Evolutionary conservation across 1,140 invertebrate genomes (phyloP).

Genomic region (Drosophila bocki): DNA sequence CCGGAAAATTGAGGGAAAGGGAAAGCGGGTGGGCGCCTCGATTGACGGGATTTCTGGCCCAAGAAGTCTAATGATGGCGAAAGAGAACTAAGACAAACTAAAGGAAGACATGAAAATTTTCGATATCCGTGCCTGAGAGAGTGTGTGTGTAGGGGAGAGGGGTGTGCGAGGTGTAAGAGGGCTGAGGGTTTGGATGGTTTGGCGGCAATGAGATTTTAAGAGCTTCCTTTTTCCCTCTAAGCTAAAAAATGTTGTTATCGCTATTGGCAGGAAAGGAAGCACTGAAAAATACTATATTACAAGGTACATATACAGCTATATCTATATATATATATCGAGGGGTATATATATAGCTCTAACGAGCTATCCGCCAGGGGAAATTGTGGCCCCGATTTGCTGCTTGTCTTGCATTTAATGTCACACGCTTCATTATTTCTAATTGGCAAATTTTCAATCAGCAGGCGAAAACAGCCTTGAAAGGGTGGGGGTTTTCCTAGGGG

Average conservation of each 20-base stretch:
- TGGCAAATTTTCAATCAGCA: constrained; percentile 83
- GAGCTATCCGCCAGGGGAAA: constrained; percentile 15
- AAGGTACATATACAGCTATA: constrained; percentile 23
- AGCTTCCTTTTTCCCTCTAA: constrained; percentile 78
- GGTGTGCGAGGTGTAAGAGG: background rate
- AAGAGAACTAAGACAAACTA: constrained; percentile 75
- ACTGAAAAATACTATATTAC: constrained; percentile 51
- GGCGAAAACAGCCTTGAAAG: constrained; percentile 39
- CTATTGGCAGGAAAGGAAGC: constrained; percentile 47
- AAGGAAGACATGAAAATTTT: constrained; percentile 84
- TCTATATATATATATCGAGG: constrained; percentile 15
- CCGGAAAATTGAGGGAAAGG: constrained; percentile 33
- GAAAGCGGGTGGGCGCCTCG: constrained; percentile 4
- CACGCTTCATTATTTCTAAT: constrained; percentile 84
- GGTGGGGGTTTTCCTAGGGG: background rate
- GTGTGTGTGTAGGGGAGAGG: background rate
- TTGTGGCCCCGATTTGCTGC: constrained; percentile 70
- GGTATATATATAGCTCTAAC: constrained; percentile 35
- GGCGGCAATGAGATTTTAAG: constrained; percentile 79
- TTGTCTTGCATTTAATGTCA: constrained; percentile 84
- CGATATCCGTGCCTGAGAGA: constrained; percentile 76
- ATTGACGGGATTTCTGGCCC: constrained; percentile 43
- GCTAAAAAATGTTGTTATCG: constrained; percentile 78
- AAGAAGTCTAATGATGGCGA: constrained; percentile 70
- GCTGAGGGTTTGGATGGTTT: background rate